These are phyloP conservation scores for Steinernema khuongi DNA, from an alignment of 1,140 invertebrate species.

Conservation along the genomic window DNA sequence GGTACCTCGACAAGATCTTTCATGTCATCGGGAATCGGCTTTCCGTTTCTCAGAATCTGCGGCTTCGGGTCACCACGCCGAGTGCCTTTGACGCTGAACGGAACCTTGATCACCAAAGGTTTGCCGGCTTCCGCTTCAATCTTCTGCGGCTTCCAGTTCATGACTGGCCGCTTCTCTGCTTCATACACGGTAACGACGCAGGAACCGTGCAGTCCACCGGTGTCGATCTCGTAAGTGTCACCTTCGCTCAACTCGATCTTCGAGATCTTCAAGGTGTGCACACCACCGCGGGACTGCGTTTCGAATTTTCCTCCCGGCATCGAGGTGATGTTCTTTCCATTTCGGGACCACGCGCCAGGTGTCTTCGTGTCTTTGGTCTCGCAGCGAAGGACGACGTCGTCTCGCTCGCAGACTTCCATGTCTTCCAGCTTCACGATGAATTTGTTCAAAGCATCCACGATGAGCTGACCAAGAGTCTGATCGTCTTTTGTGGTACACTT, in stretches of 20 bases:
- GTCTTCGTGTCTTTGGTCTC: conserved; percentile 58
- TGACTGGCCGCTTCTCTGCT: conserved; percentile 53
- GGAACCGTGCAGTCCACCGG: conserved; percentile 48
- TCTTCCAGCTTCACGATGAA: conserved; percentile 52
- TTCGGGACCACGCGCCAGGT: conserved; percentile 55
- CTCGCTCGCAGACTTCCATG: conserved; percentile 54
- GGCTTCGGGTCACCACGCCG: conserved; percentile 58
- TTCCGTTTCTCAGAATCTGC: conserved; percentile 51
- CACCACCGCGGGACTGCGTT: conserved; percentile 50
- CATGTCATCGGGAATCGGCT: conserved; percentile 51
- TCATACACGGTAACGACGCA: conserved; percentile 48
- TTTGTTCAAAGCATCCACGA: conserved; percentile 57
- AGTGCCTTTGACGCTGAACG: conserved; percentile 56
- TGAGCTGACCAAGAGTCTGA: conserved; percentile 57
- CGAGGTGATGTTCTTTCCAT: conserved; percentile 52
- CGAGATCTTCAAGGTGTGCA: conserved; percentile 55
- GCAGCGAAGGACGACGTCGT: conserved; percentile 53
- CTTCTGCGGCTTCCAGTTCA: conserved; percentile 58
- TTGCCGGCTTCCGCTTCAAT: conserved; percentile 58
- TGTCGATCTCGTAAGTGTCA: conserved; percentile 56
- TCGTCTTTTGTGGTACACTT: conserved; percentile 66
- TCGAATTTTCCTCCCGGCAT: conserved; percentile 59
- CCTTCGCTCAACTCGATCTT: conserved; percentile 59
- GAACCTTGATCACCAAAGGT: conserved; percentile 48
- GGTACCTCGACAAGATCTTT: conserved; percentile 43